phyloP scores from a whole-genome alignment of 2,888 invertebrate species.

The Agrochola macilenta region DNA sequence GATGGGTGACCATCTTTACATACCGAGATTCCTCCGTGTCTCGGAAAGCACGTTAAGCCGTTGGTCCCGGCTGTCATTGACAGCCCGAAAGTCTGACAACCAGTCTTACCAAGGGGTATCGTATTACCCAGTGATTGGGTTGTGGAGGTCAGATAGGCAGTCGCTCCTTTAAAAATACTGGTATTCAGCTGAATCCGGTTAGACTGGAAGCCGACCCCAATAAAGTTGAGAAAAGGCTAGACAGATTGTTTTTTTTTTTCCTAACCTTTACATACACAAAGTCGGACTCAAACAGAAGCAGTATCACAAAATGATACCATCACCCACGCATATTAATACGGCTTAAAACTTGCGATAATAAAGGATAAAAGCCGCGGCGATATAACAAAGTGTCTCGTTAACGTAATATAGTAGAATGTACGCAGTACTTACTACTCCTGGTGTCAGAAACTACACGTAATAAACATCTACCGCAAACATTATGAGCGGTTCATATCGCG shows the following conservation, averaged over 20 bases:
- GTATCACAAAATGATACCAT: conserved; percentile 34
- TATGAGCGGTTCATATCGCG: conserved; percentile 50
- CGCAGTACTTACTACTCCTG: conserved; percentile 37
- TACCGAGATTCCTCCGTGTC: too few relatives aligned
- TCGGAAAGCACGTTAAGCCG: too few relatives aligned
- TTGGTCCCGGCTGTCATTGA: too few relatives aligned
- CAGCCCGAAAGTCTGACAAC: too few relatives aligned
- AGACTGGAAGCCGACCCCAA: too few relatives aligned
- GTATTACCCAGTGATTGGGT: too few relatives aligned
- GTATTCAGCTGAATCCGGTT: too few relatives aligned
- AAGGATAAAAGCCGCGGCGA: conserved; percentile 39
- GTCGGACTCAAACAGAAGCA: background rate
- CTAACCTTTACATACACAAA: background rate
- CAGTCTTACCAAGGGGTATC: too few relatives aligned
- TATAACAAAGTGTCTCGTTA: conserved; percentile 57
- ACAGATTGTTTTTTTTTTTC: background rate
- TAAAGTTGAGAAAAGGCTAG: too few relatives aligned
- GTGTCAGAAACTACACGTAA: conserved; percentile 57
- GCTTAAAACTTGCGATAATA: conserved; percentile 51
- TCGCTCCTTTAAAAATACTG: too few relatives aligned
- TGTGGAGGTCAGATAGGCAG: too few relatives aligned
- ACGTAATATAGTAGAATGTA: conserved; percentile 41
- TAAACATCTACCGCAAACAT: conserved; percentile 57
- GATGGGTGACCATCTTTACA: too few relatives aligned
- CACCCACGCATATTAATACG: conserved; percentile 32